A percentile compares a stretch with the other conserved stretches of the same genome.
Evolutionary conservation across 2,888 invertebrate genomes (phyloP).

Genomic region (Copidosoma aretas): DNA sequence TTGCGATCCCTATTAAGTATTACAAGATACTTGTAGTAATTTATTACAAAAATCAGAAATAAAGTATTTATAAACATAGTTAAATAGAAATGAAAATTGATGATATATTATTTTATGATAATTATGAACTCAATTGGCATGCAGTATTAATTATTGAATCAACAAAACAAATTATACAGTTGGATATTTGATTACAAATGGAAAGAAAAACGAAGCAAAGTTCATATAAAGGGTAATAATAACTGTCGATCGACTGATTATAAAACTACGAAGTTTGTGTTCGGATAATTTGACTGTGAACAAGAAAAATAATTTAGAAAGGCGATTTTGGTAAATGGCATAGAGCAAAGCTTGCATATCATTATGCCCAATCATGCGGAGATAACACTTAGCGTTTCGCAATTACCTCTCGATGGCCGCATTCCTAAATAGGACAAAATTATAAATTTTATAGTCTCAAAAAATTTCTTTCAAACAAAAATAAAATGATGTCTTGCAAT

Average conservation of each 20-base stretch:
- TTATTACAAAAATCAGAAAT: conserved; percentile 15
- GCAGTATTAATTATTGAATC: conserved; percentile 26
- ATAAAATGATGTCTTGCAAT: conserved; percentile 31
- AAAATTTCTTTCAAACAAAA: conserved; percentile 32
- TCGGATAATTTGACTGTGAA: conserved; percentile 21
- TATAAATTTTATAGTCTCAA: conserved; percentile 47
- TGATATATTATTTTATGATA: conserved; percentile 14
- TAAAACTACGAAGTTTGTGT: conserved; percentile 16
- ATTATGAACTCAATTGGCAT: conserved; percentile 25
- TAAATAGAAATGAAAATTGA: conserved; percentile 16
- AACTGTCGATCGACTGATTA: conserved; percentile 18
- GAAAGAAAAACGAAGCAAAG: conserved; percentile 5
- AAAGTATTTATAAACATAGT: conserved; percentile 8
- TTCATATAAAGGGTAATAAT: conserved; percentile 21
- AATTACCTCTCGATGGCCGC: conserved; percentile 66
- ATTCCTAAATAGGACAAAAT: conserved; percentile 64
- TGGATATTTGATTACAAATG: conserved; percentile 3
- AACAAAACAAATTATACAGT: conserved; percentile 6
- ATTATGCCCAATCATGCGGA: conserved; percentile 49
- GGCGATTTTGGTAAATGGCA: conserved; percentile 23
- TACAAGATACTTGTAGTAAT: conserved; percentile 15
- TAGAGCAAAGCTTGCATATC: conserved; percentile 37
- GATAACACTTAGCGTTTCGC: conserved; percentile 51
- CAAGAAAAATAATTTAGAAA: conserved; percentile 10
- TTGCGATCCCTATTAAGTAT: too few species aligned